Conservation (phyloP, 2,888 invertebrate genomes). For the Hypolimnas misippus region DNA sequence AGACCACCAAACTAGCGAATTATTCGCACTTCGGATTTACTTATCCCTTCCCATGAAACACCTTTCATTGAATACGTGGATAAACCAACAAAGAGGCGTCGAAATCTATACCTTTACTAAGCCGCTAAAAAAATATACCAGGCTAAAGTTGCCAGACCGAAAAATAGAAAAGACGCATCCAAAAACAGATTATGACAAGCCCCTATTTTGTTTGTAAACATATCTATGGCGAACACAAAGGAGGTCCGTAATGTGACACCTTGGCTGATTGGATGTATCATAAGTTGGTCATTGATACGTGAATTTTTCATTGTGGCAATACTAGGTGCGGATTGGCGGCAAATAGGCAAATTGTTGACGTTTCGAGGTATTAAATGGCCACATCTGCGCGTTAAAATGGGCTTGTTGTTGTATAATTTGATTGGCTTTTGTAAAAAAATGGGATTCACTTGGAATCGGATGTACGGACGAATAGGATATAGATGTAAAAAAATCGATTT, state of each 20-base stretch:
- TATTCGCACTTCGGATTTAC: conserved; percentile 63
- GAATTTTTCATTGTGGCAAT: conserved; percentile 66
- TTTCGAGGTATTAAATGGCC: conserved; percentile 58
- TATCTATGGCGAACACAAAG: conserved; percentile 63
- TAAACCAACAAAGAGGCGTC: conserved; percentile 80
- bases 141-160: conserved; percentile 74
- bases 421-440: conserved; percentile 51
- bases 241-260: conserved; percentile 78
- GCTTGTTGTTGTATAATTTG: conserved; percentile 57
- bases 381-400: conserved; percentile 63
- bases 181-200: conserved; percentile 83
- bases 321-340: conserved; percentile 62
- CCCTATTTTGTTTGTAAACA: conserved; percentile 84
- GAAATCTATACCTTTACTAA: conserved; percentile 77
- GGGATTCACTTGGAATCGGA: conserved; percentile 49
- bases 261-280: conserved; percentile 71
- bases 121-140: conserved; percentile 62
- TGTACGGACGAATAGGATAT: conserved; percentile 52
- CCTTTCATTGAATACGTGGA: conserved; percentile 63
- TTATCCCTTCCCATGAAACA: conserved; percentile 75
- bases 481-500: not conserved
- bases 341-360: conserved; percentile 79
- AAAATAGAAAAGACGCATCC: conserved; percentile 75
- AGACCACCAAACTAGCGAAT: conserved; percentile 71
- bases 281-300: conserved; percentile 73